A percentile compares a stretch with the other conserved stretches of the same genome.
Evolutionary conservation across 1,140 invertebrate genomes (phyloP).

Genomic region (Zaprionus capensis): DNA sequence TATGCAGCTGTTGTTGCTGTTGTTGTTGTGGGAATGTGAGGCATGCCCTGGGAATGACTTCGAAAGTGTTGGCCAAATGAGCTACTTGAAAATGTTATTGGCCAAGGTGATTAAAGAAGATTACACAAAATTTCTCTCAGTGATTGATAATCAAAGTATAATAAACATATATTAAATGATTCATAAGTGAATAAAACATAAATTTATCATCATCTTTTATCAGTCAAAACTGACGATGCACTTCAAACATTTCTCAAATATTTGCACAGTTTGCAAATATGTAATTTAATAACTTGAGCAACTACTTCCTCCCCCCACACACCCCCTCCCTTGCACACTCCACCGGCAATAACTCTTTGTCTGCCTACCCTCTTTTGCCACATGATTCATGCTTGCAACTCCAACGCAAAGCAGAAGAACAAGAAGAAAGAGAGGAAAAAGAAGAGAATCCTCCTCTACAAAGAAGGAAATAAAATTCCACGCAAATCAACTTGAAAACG

Average conservation of each 20-base stretch:
- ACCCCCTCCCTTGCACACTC: background rate
- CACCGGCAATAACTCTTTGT: constrained; percentile 8
- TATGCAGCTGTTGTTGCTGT: constrained; percentile 29
- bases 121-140: too few species aligned
- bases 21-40: constrained; percentile 32
- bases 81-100: constrained; percentile 11
- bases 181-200: background rate
- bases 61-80: constrained; percentile 46
- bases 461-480: constrained; percentile 73
- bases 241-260: constrained; percentile 16
- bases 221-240: background rate
- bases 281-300: constrained; percentile 48
- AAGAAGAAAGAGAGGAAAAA: background rate
- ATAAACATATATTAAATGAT: too few species aligned
- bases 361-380: constrained; percentile 1
- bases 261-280: constrained; percentile 22
- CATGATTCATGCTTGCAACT: constrained; percentile 51
- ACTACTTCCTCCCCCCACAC: background rate
- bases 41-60: constrained; percentile 48
- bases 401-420: constrained; percentile 26
- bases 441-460: constrained; percentile 13
- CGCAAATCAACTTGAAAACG: constrained; percentile 74
- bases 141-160: too few species aligned
- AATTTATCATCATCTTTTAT: background rate
- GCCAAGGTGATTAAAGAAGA: constrained; percentile 1